Evolutionary conservation across 2,113 vertebrate species (phyloP).

Genomic region (Tachysurus vachellii): DNA sequence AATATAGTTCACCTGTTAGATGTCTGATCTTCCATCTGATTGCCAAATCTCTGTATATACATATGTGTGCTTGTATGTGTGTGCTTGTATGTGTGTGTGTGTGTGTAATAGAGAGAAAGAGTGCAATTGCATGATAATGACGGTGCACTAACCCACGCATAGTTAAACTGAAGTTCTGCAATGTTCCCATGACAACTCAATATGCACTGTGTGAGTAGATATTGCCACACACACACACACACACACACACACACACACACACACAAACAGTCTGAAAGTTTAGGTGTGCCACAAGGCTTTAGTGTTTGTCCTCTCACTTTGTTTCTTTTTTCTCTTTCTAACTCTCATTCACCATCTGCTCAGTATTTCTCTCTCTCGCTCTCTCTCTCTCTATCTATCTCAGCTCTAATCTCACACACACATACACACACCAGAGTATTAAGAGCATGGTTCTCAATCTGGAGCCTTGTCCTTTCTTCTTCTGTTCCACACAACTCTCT

Average conservation of each 20-base stretch:
- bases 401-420: not conserved
- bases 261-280: not conserved
- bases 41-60: not conserved
- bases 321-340: not conserved
- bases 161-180: constrained; percentile 32
- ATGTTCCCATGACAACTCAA: constrained; percentile 47
- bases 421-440: not conserved
- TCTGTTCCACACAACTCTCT: not conserved
- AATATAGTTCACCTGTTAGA: not conserved
- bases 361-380: not conserved
- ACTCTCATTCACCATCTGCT: not conserved
- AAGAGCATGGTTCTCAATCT: not conserved
- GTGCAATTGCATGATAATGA: constrained; percentile 6
- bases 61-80: not conserved
- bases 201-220: constrained; percentile 29
- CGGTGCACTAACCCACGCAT: constrained; percentile 28
- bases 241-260: not conserved
- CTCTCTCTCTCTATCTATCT: not conserved
- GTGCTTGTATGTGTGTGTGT: not conserved
- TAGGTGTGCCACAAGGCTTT: not conserved
- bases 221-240: not conserved
- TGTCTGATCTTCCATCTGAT: constrained; percentile 10
- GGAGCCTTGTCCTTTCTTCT: not conserved
- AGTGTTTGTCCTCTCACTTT: not conserved
- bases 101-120: not conserved